Percentiles rank a stretch among this genome's conserved stretches.
Conservation (phyloP, 2,113 vertebrate genomes). For the Rhinogobius similis region DNA sequence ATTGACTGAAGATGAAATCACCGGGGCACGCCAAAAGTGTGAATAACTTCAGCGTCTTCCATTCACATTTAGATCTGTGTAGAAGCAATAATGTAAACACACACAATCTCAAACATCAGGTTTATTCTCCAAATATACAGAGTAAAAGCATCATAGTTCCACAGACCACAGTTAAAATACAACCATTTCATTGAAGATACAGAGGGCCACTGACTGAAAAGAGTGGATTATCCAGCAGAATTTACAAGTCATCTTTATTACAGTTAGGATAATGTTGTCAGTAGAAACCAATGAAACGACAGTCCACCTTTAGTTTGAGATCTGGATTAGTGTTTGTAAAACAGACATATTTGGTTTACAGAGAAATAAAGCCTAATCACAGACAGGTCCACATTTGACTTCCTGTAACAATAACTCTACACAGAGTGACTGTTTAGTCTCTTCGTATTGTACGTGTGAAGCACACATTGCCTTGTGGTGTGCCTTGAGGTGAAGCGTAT, state of each 20-base stretch:
- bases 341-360: constrained; percentile 29
- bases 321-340: constrained; percentile 50
- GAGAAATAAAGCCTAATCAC: constrained; percentile 31
- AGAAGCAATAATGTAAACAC: constrained; percentile 26
- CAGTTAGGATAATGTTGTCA: constrained; percentile 66
- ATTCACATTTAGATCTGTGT: background rate
- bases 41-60: background rate
- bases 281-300: constrained; percentile 67
- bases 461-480: constrained; percentile 7
- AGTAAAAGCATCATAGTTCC: constrained; percentile 82
- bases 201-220: constrained; percentile 75
- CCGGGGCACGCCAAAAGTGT: background rate
- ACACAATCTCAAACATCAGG: constrained; percentile 63
- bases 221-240: constrained; percentile 65
- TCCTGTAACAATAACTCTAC: constrained; percentile 36
- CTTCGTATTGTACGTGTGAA: constrained; percentile 16
- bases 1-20: background rate
- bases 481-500: constrained; percentile 28
- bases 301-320: constrained; percentile 37
- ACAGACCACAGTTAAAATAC: constrained; percentile 83
- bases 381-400: constrained; percentile 45
- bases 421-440: constrained; percentile 17
- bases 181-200: constrained; percentile 70
- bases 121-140: constrained; percentile 84
- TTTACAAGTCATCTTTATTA: constrained; percentile 67